These are phyloP conservation scores for Indicator maculatus DNA, from an alignment of 2,113 vertebrate species.

Conservation along the genomic window DNA sequence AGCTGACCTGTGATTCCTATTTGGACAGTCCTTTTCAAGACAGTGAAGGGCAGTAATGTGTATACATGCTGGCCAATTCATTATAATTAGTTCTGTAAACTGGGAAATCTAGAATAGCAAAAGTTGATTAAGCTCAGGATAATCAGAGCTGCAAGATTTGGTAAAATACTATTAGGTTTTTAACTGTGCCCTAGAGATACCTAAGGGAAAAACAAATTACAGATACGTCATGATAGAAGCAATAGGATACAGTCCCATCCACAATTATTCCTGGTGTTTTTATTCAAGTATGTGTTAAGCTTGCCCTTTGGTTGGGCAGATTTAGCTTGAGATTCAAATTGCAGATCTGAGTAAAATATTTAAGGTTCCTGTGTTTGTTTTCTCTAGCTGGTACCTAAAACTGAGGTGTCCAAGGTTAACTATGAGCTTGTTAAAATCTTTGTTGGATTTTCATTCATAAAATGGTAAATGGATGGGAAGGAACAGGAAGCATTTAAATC, in stretches of 20 bases:
- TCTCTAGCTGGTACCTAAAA: neutral
- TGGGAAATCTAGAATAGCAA: slow-evolving; percentile 35
- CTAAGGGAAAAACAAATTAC: neutral
- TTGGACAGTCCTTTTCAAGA: neutral
- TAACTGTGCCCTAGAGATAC: neutral
- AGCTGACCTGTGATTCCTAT: neutral
- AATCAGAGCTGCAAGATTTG: neutral
- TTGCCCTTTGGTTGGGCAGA: neutral
- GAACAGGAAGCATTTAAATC: slow-evolving; percentile 31
- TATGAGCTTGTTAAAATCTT: slow-evolving; percentile 1
- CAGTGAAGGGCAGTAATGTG: neutral
- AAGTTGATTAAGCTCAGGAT: slow-evolving; percentile 30
- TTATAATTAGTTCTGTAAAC: slow-evolving; percentile 40
- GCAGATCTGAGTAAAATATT: neutral
- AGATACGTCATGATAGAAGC: neutral
- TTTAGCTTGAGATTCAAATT: neutral
- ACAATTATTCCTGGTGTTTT: neutral
- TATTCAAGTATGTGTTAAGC: neutral
- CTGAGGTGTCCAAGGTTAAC: neutral
- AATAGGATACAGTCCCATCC: neutral
- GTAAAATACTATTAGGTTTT: neutral
- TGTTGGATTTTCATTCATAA: slow-evolving; percentile 19
- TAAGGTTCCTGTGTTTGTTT: neutral
- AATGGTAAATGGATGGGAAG: slow-evolving; percentile 42
- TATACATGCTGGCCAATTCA: neutral